Evolutionary conservation across 2,888 invertebrate species (phyloP), one percentile per base, ranked within the genome.

Genomic region (Eremobia ochroleuca): DNA sequence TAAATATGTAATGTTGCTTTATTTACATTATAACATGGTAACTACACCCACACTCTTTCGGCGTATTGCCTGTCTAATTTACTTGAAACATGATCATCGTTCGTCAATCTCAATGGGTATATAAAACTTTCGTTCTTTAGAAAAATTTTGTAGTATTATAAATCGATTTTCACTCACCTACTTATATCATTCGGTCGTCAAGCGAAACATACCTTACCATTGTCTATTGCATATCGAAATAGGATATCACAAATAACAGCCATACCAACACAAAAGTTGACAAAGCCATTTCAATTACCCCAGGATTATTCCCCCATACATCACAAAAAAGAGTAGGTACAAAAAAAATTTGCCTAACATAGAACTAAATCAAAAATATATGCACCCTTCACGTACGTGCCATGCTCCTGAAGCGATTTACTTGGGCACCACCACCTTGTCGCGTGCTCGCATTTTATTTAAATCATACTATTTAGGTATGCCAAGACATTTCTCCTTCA

Each of bases 351-450:
- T 94, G 95, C 94, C 93, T 94, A 92, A 92, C 92, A 93, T 94
- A 95, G 94, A 94, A 96, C 94, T 94, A 96, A 96, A 96, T 96
- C 96, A 96, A 96, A 96, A 97, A 97, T 96, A 96, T 96, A 97
- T 97, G 96, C 97, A 97, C 97, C 97, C 97, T 96, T 95, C 94
- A 91, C 88, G 91, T 94, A 97, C 97, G 97, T 97, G 97, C 94
- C 93, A 92, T 90, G 96, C 90, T 94, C 95, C 88, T 92, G 92
- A 94, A 94, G 90, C 93, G 91, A 96, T 96, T 96, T 96, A 94
- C 95, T 95, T 95, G 94, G 93, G 91, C 91, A 91, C 91, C 92
- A 91, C 91, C 93, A 94, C 94, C 93, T 93, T 89, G 94, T 96
- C 96, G 95, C 95, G 95, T 96, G 96, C 95, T 92, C 87, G 93